A percentile compares a stretch with the other conserved stretches of the same genome.
Conservation (phyloP, 2,797 vertebrate species). For the Atherinosoma microstoma region DNA sequence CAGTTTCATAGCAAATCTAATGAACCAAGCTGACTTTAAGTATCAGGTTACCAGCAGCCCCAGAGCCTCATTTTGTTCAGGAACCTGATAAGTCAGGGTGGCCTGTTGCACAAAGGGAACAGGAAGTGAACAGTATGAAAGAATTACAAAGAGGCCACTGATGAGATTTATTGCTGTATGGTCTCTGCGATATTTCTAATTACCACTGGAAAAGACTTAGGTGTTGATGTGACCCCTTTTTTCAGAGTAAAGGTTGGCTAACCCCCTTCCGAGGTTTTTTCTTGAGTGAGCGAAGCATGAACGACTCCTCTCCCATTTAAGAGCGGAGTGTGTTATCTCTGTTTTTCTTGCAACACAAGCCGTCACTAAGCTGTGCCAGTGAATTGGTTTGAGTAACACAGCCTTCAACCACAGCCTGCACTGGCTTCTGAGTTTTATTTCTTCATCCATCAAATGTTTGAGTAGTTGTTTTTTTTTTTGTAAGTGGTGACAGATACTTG, state of each 20-base stretch:
- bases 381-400: conserved; percentile 66
- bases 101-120: conserved; percentile 49
- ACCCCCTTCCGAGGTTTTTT: conserved; percentile 44
- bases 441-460: conserved; percentile 38
- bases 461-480: background rate
- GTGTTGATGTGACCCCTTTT: conserved; percentile 64
- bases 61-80: conserved; percentile 53
- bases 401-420: conserved; percentile 15
- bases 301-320: conserved; percentile 62
- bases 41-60: conserved; percentile 58
- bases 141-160: conserved; percentile 56
- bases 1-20: conserved; percentile 71
- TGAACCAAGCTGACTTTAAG: conserved; percentile 51
- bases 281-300: conserved; percentile 47
- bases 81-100: conserved; percentile 62
- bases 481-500: conserved; percentile 17
- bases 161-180: conserved; percentile 49
- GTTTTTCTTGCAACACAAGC: conserved; percentile 77
- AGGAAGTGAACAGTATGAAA: conserved; percentile 60
- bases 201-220: conserved; percentile 47
- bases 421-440: conserved; percentile 52
- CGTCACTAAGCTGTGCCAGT: conserved; percentile 57
- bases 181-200: conserved; percentile 59
- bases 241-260: conserved; percentile 45
- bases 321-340: conserved; percentile 50